Conservation (phyloP, 2,888 invertebrate genomes). For the Poecilus cupreus region DNA sequence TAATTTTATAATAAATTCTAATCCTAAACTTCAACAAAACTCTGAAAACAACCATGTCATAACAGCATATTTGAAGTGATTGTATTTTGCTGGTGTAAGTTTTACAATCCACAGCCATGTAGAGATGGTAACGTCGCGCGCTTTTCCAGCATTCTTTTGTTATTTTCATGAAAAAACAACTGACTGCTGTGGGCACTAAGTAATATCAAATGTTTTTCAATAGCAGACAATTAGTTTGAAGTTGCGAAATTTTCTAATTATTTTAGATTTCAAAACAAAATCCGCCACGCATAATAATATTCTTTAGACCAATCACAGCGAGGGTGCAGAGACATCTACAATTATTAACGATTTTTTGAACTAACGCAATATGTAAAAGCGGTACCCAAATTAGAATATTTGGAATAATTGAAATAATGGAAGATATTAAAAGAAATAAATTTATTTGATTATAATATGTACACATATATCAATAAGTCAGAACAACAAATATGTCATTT, state of each 20-base stretch:
- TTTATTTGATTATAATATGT: slow-evolving; percentile 7
- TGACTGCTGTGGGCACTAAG: neutral
- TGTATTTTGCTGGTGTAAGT: slow-evolving; percentile 6
- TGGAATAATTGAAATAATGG: neutral
- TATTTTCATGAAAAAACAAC: neutral
- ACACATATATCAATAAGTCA: slow-evolving; percentile 33
- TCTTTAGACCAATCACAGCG: slow-evolving; percentile 1
- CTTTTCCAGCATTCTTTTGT: neutral
- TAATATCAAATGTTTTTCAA: neutral
- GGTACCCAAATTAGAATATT: no score
- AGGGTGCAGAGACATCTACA: neutral
- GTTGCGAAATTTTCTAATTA: slow-evolving; percentile 10
- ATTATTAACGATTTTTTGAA: slow-evolving; percentile 19
- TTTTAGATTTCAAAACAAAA: slow-evolving; percentile 22
- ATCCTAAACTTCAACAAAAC: neutral
- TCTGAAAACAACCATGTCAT: neutral
- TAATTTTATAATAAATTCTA: no score
- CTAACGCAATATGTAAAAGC: neutral
- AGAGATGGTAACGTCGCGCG: neutral
- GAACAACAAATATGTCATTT: slow-evolving; percentile 16
- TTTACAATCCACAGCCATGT: neutral
- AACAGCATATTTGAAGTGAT: neutral
- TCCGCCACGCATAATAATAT: slow-evolving; percentile 37
- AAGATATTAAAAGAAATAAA: slow-evolving; percentile 14
- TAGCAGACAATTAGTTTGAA: neutral